These are phyloP conservation scores for Rhabditoides inermis DNA, from an alignment of 2,888 invertebrate species.

Conservation along the genomic window DNA sequence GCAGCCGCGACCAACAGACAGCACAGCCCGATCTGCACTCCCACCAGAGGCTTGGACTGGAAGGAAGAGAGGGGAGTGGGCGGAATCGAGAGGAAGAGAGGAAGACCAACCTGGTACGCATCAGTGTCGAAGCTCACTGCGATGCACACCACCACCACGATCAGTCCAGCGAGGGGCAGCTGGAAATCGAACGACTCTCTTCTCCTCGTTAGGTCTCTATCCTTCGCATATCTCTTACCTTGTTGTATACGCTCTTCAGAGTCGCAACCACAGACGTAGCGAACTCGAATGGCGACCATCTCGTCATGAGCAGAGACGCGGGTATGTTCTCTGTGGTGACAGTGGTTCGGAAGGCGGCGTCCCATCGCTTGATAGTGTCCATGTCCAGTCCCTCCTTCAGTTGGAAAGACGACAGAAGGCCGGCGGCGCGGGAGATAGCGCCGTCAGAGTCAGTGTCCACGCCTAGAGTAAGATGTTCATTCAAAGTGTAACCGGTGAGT, in stretches of 20 bases:
- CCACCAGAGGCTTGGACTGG: slow-evolving; percentile 37
- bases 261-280: no score
- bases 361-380: slow-evolving; percentile 29
- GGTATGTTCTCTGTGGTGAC: no score
- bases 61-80: slow-evolving; percentile 2
- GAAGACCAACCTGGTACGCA: neutral
- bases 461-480: slow-evolving; percentile 11
- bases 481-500: no score
- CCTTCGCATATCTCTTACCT: no score
- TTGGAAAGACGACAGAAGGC: slow-evolving; percentile 34
- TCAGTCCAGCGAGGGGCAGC: no score
- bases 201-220: no score
- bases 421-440: slow-evolving; percentile 33
- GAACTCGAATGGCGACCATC: no score
- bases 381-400: slow-evolving; percentile 25
- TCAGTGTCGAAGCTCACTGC: neutral
- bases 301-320: no score
- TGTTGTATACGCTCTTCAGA: no score
- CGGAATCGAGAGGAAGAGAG: neutral
- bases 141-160: no score
- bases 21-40: slow-evolving; percentile 24
- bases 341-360: slow-evolving; percentile 27
- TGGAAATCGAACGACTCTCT: no score
- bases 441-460: slow-evolving; percentile 40
- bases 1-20: slow-evolving; percentile 15